Evolutionary conservation across 2,888 invertebrate species (phyloP), one percentile per base, ranked within the genome.

Genomic region (Monopis laevigella): DNA sequence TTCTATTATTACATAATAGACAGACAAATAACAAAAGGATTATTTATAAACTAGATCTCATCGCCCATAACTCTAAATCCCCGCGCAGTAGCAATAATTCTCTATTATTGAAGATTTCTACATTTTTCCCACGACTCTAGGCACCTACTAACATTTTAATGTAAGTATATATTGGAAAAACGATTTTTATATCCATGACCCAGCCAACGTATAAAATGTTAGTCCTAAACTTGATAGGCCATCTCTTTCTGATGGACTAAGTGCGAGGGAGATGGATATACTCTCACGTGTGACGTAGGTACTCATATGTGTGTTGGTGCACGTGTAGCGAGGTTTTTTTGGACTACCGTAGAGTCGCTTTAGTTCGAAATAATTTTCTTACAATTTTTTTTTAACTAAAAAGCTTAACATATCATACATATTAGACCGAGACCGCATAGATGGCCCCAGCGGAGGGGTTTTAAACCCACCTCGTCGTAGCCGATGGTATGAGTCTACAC

Each of bases 151-250:
- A 56, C 51, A 56, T 53, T 49, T 50, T 52, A 55, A 51, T 54
- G 46, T 61, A 54, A 61, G 58, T 58, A 53, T 67, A 62, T 62
- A 65, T 71, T 56, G 62, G 65, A 62, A 65, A 71, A 78, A 73
- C 71, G 75, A 75, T 75, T 78, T 75, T 77, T 80, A 80, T 77
- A 78, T 80, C 80, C 77, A 73, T 82, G 82, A 81, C 81, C 80
- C 77, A 60, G 77, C 73, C 69, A 82, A 81, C 80, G 65, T 75
- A 80, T 81, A 82, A 81, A 80, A 73, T 70, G 78, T 81, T 81
- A 65, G 74, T 68, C 78, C 74, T 75, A 72, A 74, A 73, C 71
- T 68, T 51, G 12, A 51, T 51, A 21, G 41, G 47, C 43, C 43
- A 43, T 70, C 75, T 59, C 61, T 45, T 51, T 77, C 69, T 53